Conservation (phyloP, 2,797 vertebrate genomes). For the Chelonia mydas region DNA sequence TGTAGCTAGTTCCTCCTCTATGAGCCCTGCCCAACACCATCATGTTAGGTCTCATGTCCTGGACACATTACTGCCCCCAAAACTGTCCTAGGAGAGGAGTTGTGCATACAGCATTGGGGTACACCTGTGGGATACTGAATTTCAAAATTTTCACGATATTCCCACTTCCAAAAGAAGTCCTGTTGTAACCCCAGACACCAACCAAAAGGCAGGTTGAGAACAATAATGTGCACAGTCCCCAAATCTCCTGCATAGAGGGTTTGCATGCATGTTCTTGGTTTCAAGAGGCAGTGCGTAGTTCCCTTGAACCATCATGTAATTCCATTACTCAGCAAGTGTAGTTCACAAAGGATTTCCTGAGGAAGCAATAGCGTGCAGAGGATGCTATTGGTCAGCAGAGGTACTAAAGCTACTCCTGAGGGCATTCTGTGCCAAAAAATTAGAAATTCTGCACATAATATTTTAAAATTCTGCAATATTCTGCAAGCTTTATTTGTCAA, state of each 20-base stretch:
- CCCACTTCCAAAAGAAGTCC: not conserved
- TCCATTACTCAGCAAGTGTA: not conserved
- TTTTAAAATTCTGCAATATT: no score
- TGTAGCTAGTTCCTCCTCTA: not conserved
- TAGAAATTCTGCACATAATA: no score
- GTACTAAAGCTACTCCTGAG: no score
- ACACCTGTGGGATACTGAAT: not conserved
- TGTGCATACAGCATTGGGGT: not conserved
- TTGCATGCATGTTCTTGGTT: not conserved
- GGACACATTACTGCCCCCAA: not conserved
- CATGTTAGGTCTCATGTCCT: not conserved
- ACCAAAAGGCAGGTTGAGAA: not conserved
- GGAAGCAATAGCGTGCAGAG: not conserved
- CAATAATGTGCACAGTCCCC: not conserved
- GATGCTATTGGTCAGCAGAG: no score
- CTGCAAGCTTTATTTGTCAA: no score
- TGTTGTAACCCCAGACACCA: fast-evolving
- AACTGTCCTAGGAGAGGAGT: not conserved
- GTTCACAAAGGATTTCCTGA: not conserved
- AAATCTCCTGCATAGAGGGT: no score
- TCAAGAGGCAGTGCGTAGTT: not conserved
- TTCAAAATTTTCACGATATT: not conserved
- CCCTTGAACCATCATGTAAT: slow-evolving; percentile 1
- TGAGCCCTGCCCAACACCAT: not conserved
- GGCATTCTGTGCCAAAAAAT: no score